A percentile compares a stretch with the other conserved stretches of the same genome.
These are phyloP conservation scores for Dufourea novaeangliae DNA, from an alignment of 1,140 invertebrate species.

Conservation along the genomic window DNA sequence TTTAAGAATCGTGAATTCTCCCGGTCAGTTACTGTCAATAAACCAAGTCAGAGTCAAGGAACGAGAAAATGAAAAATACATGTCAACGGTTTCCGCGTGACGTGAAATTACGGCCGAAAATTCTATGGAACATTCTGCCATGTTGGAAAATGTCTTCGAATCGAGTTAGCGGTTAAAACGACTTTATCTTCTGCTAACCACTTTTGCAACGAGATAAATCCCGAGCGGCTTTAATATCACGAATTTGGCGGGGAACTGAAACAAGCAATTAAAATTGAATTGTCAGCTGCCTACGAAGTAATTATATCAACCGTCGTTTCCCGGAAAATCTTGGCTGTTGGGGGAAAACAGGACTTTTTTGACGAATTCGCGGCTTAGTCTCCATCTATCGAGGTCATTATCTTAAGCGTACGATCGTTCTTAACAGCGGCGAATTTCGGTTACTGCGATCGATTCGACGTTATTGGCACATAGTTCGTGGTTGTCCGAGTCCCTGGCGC, in stretches of 20 bases:
- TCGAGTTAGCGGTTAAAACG: slow-evolving; percentile 12
- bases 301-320: not conserved
- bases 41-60: not conserved
- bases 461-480: slow-evolving; percentile 47
- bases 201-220: not conserved
- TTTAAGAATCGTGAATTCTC: not conserved
- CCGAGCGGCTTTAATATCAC: not conserved
- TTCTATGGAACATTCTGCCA: not conserved
- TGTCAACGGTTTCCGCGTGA: not conserved
- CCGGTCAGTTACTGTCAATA: not conserved
- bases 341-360: not conserved
- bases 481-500: slow-evolving; percentile 36
- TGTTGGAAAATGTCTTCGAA: slow-evolving; percentile 9
- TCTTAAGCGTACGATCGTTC: slow-evolving; percentile 3
- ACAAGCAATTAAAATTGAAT: slow-evolving; percentile 1
- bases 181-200: not conserved
- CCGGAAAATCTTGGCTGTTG: not conserved
- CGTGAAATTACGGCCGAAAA: not conserved
- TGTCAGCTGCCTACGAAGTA: not conserved
- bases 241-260: not conserved
- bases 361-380: not conserved
- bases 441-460: slow-evolving; percentile 36
- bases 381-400: slow-evolving; percentile 8
- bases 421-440: slow-evolving; percentile 16
- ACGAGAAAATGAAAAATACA: not conserved